Percentiles rank a stretch among this genome's conserved stretches.
These are phyloP conservation scores for Eulacestoma nigropectus DNA, from an alignment of 2,113 vertebrate species.

Conservation along the genomic window DNA sequence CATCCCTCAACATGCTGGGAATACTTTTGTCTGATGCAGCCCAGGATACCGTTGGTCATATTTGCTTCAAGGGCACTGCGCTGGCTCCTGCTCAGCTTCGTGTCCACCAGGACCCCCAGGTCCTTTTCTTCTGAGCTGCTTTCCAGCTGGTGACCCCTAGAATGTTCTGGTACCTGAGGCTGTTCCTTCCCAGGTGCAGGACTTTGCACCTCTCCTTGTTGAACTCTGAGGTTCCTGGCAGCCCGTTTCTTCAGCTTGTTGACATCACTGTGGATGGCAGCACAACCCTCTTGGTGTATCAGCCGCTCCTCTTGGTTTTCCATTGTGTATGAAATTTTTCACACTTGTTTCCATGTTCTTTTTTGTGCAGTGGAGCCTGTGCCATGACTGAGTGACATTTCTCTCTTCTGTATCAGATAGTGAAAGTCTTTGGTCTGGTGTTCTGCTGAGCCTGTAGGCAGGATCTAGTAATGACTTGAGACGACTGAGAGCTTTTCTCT, in stretches of 20 bases:
- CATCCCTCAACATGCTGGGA: not conserved
- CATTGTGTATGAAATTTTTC: not conserved
- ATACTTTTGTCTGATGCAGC: not conserved
- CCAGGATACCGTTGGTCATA: not conserved
- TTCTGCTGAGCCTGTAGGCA: not conserved
- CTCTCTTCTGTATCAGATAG: accelerated
- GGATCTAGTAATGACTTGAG: not conserved
- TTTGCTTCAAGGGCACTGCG: not conserved
- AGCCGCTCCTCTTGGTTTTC: not conserved
- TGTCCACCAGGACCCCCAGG: not conserved
- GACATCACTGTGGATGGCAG: not conserved
- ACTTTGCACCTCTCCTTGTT: not conserved
- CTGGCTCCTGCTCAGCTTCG: not conserved
- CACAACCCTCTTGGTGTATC: not conserved
- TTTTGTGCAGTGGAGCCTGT: not conserved
- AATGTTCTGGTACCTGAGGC: not conserved
- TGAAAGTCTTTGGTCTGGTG: not conserved
- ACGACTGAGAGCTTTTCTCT: not conserved
- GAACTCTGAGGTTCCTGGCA: not conserved
- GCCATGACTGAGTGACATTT: not conserved
- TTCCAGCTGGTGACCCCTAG: not conserved
- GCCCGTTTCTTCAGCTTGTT: not conserved
- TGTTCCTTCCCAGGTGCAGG: not conserved
- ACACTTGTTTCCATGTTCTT: not conserved
- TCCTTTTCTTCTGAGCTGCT: not conserved